Evolutionary conservation across 2,888 invertebrate genomes (phyloP).

Genomic region (Zaprionus lineosus): DNA sequence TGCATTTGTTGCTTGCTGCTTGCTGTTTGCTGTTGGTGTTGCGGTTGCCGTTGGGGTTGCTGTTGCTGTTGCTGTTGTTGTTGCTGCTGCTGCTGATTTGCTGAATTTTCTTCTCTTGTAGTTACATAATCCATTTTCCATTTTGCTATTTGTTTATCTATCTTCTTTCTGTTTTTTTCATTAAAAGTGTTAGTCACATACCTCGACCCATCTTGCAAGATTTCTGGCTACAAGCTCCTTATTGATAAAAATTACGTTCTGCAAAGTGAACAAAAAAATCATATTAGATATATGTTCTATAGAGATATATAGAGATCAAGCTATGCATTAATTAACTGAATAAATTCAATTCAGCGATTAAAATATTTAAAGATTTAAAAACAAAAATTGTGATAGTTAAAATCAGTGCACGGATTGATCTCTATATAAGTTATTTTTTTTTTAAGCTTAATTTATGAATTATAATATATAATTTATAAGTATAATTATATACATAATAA

Average conservation of each 20-base stretch:
- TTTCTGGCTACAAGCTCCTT: constrained; percentile 93
- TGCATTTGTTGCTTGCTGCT: neutral
- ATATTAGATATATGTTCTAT: constrained; percentile 1
- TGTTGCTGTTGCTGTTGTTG: constrained; percentile 7
- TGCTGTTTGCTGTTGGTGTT: constrained; percentile 4
- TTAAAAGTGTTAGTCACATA: constrained; percentile 75
- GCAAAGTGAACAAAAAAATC: constrained; percentile 79
- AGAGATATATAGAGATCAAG: neutral
- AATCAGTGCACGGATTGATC: no score
- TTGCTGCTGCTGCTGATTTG: constrained; percentile 15
- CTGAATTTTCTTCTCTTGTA: constrained; percentile 16
- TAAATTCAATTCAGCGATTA: no score
- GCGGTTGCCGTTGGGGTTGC: constrained; percentile 7
- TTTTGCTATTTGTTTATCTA: constrained; percentile 14
- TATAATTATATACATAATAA: no score
- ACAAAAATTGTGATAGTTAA: no score
- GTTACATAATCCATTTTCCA: constrained; percentile 7
- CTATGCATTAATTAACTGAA: no score
- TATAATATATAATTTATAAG: no score
- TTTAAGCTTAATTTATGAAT: no score
- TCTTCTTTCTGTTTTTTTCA: constrained; percentile 41
- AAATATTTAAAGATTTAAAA: no score
- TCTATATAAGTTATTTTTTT: no score
- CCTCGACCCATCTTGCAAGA: constrained; percentile 88
- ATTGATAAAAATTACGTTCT: constrained; percentile 93